These are phyloP conservation scores for Acanthornis magna DNA, from an alignment of 2,797 vertebrate species.

Conservation along the genomic window DNA sequence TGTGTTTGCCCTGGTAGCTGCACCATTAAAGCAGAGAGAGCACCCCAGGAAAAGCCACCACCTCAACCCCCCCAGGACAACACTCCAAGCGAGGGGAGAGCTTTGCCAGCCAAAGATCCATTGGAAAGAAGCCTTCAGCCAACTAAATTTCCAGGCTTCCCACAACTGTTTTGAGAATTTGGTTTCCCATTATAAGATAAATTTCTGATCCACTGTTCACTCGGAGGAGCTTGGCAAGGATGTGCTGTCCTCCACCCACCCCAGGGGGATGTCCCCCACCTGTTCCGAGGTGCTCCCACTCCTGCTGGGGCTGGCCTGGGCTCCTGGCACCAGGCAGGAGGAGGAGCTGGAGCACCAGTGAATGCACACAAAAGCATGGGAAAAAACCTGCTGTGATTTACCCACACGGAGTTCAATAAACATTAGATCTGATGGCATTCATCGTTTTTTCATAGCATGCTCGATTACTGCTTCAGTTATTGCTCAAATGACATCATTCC, in stretches of 20 bases:
- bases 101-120: neutral
- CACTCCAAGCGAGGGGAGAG: neutral
- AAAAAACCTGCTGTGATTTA: conserved; percentile 52
- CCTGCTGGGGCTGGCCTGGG: neutral
- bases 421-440: conserved; percentile 62
- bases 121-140: neutral
- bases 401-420: conserved; percentile 53
- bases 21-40: neutral
- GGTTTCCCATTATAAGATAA: neutral
- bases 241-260: neutral
- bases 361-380: neutral
- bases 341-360: conserved; percentile 10
- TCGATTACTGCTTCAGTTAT: conserved; percentile 63
- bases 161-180: neutral
- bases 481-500: conserved; percentile 51
- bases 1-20: neutral
- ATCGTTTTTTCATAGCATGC: conserved; percentile 60
- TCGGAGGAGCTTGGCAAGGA: neutral
- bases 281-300: neutral
- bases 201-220: neutral
- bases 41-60: neutral
- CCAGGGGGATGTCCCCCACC: neutral
- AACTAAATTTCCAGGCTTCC: neutral
- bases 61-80: neutral
- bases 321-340: neutral